Evolutionary conservation across 37 sponge, comb jelly and placozoan species (phyloP), one percentile per base, ranked within the genome.

Genomic region (Haliclona indistincta): DNA sequence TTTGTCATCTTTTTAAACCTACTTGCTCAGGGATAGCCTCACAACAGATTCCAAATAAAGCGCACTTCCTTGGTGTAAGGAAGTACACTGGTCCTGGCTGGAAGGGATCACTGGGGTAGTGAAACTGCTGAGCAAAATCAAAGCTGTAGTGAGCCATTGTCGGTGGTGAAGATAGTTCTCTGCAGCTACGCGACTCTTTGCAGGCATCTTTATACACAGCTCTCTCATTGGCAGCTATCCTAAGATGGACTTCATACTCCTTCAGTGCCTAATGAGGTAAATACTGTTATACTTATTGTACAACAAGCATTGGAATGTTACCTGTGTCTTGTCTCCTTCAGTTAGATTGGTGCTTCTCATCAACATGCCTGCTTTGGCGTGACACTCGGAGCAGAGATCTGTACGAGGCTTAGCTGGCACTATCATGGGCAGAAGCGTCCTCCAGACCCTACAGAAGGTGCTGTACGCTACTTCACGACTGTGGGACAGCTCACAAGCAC

Each of bases 11-110:
- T n/a, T n/a, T n/a, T n/a, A n/a, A n/a, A n/a, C n/a, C n/a, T n/a
- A n/a, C n/a, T 63, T 88, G 88, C 4, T 61, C 52, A 3, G 88
- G 88, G 11, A 88, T 71, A 11, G 73, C 72, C 61, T 88, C 88
- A 43, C 88, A 88, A 67, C 68, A 64, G n/a, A 88, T 63, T 22
- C 88, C 88, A 56, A 88, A 88, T 2, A 88, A 35, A 15, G 71
- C 72, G 43, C 88, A 81, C 73, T 82, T 88, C 20, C 78, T 43
- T 2, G 82, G 82, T n/a, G 88, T 81, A 10, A 82, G n/a, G 63
- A 88, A 88, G 58, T 88, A 88, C n/a, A 88, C 67, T 22, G 88
- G 88, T 0, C 88, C 88, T 40, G 88, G 88, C 49, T 81, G 88
- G 2, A 71, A 45, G 3, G 88, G 82, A 43, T 87, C 64, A 1